Evolutionary conservation across 2,113 vertebrate genomes (phyloP).

Genomic region (Dinomys branickii): DNA sequence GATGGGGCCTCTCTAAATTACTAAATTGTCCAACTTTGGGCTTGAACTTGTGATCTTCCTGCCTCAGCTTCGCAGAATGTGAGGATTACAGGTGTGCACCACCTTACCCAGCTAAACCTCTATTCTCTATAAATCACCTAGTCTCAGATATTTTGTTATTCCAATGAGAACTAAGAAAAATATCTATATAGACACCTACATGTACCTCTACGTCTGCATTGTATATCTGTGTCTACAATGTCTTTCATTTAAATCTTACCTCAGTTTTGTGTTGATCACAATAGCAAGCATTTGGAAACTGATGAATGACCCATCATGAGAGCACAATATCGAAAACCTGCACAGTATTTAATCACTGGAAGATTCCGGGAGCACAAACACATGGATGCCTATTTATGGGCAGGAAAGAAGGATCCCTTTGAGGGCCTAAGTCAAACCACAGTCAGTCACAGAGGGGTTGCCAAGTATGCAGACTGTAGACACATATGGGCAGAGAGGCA

Average conservation of each 20-base stretch:
- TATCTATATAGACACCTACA: neutral
- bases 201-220: fast-evolving
- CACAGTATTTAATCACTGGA: neutral
- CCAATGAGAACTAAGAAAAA: neutral
- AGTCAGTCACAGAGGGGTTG: neutral
- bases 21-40: neutral
- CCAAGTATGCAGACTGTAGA: neutral
- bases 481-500: neutral
- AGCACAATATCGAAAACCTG: neutral
- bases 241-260: neutral
- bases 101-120: neutral
- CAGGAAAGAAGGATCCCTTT: neutral
- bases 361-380: neutral
- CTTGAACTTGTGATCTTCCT: neutral
- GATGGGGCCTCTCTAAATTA: neutral
- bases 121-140: neutral
- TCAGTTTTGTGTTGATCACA: neutral
- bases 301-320: neutral
- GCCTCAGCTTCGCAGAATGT: neutral
- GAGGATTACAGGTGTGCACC: neutral
- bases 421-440: neutral
- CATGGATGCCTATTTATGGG: neutral
- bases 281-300: neutral
- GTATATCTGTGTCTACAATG: fast-evolving
- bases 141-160: neutral